Evolutionary conservation across 2,113 vertebrate genomes (phyloP).

Genomic region (Cyphomyrus plagiostoma): DNA sequence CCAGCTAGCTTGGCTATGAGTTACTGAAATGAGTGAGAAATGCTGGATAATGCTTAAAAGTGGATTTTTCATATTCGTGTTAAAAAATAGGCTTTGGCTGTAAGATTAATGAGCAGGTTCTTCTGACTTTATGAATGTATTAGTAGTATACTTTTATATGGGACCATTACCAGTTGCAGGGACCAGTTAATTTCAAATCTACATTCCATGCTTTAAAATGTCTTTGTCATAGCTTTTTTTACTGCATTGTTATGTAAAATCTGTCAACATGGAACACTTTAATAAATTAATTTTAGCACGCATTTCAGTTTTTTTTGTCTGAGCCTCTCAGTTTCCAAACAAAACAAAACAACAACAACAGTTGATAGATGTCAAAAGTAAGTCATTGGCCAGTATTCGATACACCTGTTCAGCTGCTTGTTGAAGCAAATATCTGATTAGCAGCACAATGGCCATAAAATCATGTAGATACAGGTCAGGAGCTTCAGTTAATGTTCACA

Average conservation of each 20-base stretch:
- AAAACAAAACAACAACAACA: not conserved
- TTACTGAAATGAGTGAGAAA: not conserved
- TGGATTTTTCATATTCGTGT: not conserved
- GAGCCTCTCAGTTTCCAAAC: not conserved
- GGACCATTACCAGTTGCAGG: not conserved
- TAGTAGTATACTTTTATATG: not conserved
- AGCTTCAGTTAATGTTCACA: no score
- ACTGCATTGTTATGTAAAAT: not conserved
- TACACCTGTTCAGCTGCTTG: no score
- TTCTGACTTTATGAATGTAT: constrained; percentile 12
- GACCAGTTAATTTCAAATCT: not conserved
- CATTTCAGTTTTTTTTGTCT: not conserved
- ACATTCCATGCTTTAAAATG: not conserved
- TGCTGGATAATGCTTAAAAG: not conserved
- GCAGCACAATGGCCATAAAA: no score
- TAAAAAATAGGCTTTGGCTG: not conserved
- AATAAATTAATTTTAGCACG: not conserved
- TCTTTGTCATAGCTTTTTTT: not conserved
- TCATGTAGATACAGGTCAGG: no score
- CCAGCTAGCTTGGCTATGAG: not conserved
- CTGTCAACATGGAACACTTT: not conserved
- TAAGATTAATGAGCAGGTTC: not conserved
- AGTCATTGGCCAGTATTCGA: not conserved
- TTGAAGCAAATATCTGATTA: no score
- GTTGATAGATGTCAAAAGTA: not conserved